Base-by-base conservation (phyloP, 2,113 vertebrate genomes). In the Dinomys branickii region DNA sequence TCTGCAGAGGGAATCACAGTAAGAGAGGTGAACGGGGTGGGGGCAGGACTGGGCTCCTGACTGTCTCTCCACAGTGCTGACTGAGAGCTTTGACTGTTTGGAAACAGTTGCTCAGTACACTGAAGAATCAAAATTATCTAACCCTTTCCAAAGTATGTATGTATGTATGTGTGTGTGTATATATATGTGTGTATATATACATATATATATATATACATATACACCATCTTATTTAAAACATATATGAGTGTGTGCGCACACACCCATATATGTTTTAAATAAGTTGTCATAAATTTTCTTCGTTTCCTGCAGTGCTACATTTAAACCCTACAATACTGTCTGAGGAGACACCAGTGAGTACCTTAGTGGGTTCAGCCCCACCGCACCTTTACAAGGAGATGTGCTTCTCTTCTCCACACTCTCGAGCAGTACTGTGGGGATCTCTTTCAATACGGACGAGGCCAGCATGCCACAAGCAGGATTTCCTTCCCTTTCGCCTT, bases 381-480 rank as follows among this genome's bases (percentile, higher is more conserved):
- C n/a, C n/a, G n/a, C n/a, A n/a, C 65, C 56, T 85, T 41, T 65
- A 41, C 6, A 20, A 73, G 75, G 82, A 69, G 78, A n/a, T n/a
- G 13, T 89, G 2, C 30, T 97, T 78, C 94, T 38, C 58, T 80
- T 94, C 28, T 71, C 0, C 77, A 58, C 97, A 87, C 84, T 96
- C 2, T 94, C 52, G 85, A 73, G 1, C 69, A 88, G 65, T 52
- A n/a, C 1, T 77, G 91, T 95, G 52, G 2, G 0, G 95, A 7
- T 84, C 96, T 97, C 61, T 84, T 96, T 97, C n/a, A 59, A 28
- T 93, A 10, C 44, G 88, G 75, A 83, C 61, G 80, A 97, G 30
- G 47, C 35, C 85, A 75, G 65, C 96, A 12, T 16, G 44, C 88
- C 82, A 92, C 50, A 93, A 67, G 28, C 0, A 1, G 6, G 0